Evolutionary conservation across 2,888 invertebrate genomes (phyloP).

Genomic region (Drosophila trichaetosa): DNA sequence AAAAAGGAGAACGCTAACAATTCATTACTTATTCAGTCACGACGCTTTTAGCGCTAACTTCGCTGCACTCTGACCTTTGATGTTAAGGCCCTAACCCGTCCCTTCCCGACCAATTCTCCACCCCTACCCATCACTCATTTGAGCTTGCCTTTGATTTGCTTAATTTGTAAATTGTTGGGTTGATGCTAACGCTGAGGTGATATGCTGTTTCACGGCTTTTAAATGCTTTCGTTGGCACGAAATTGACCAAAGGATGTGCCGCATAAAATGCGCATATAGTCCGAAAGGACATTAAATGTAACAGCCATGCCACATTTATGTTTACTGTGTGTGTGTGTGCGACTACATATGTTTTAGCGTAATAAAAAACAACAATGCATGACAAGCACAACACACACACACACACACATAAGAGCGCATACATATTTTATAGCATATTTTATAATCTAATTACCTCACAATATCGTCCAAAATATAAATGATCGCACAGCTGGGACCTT

Average conservation of each 20-base stretch:
- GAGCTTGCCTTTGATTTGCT: slow-evolving; percentile 72
- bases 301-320: slow-evolving; percentile 50
- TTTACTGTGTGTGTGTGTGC: slow-evolving; percentile 10
- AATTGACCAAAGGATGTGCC: slow-evolving; percentile 71
- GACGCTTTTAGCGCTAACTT: slow-evolving; percentile 70
- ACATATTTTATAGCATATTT: slow-evolving; percentile 80
- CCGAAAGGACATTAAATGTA: slow-evolving; percentile 51
- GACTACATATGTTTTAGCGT: slow-evolving; percentile 70
- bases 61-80: slow-evolving; percentile 31
- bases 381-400: slow-evolving; percentile 28
- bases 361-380: slow-evolving; percentile 72
- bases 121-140: slow-evolving; percentile 16
- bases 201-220: slow-evolving; percentile 71
- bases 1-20: slow-evolving; percentile 40
- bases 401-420: slow-evolving; percentile 34
- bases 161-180: slow-evolving; percentile 72
- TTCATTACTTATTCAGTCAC: slow-evolving; percentile 73
- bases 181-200: slow-evolving; percentile 33
- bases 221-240: slow-evolving; percentile 68
- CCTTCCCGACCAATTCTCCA: neutral
- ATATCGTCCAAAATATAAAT: slow-evolving; percentile 67
- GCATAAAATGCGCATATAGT: slow-evolving; percentile 44
- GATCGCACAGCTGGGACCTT: slow-evolving; percentile 75
- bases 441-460: slow-evolving; percentile 82
- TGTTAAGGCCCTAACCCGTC: neutral